A percentile compares a stretch with the other conserved stretches of the same genome.
Conservation (phyloP, 2,797 vertebrate genomes). For the Corythornis leucogaster region DNA sequence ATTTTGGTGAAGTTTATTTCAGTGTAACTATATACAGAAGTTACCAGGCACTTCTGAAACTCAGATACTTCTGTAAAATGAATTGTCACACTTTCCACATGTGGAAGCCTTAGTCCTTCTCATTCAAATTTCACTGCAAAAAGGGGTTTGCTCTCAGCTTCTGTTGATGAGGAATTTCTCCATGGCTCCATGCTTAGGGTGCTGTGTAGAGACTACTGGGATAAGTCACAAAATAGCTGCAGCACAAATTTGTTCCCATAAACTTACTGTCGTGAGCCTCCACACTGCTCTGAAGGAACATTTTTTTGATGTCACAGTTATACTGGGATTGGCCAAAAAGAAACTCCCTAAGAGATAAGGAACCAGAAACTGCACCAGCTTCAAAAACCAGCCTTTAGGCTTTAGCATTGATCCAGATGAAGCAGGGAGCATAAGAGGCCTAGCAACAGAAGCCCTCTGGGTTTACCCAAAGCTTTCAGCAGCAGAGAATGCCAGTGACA, state of each 20-base stretch:
- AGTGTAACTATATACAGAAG: not conserved
- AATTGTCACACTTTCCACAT: not conserved
- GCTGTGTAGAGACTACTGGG: not conserved
- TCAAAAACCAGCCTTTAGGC: not conserved
- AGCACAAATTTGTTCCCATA: not conserved
- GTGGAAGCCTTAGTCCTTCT: not conserved
- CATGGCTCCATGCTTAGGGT: accelerated
- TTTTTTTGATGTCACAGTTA: not conserved
- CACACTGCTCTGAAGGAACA: not conserved
- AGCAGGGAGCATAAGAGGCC: accelerated
- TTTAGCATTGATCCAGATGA: not conserved
- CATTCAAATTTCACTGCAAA: not conserved
- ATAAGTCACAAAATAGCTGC: not conserved
- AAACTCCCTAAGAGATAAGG: not conserved
- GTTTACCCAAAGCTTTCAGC: not conserved
- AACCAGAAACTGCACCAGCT: not conserved
- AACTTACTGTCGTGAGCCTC: not conserved
- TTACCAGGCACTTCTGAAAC: not conserved
- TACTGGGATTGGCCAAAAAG: not conserved
- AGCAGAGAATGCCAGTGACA: not conserved
- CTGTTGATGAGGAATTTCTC: not conserved
- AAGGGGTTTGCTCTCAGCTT: not conserved
- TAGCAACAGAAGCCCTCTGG: not conserved
- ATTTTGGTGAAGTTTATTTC: not conserved
- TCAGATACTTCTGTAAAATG: not conserved